Evolutionary conservation across 2,797 vertebrate species (phyloP).

Genomic region (Chrosomus eos): DNA sequence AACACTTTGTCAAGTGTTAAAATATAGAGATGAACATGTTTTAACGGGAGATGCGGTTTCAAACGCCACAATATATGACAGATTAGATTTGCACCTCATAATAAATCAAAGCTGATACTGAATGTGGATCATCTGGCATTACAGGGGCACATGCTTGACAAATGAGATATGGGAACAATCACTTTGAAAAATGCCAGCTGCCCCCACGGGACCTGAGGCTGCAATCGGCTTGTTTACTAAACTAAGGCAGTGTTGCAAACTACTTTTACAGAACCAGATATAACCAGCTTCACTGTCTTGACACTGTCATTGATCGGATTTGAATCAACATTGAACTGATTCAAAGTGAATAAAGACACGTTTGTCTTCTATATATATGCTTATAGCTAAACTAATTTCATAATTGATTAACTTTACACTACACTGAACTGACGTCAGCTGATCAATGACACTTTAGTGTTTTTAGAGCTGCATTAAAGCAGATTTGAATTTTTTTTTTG

Average conservation of each 20-base stretch:
- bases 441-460: background rate
- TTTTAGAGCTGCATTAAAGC: background rate
- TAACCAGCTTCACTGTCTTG: constrained; percentile 11
- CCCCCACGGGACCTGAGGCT: constrained; percentile 34
- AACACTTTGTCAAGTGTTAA: constrained; percentile 53
- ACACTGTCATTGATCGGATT: no score
- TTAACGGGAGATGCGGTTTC: constrained; percentile 31
- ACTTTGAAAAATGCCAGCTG: constrained; percentile 51
- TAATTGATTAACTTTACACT: background rate
- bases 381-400: background rate
- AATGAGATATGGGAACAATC: constrained; percentile 61
- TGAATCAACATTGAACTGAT: no score
- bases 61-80: constrained; percentile 40
- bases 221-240: constrained; percentile 19
- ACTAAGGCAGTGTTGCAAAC: constrained; percentile 28
- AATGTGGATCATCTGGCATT: constrained; percentile 60
- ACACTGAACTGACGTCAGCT: background rate
- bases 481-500: background rate
- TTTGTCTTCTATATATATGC: background rate
- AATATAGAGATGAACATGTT: constrained; percentile 46
- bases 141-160: constrained; percentile 57
- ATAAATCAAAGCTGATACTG: constrained; percentile 53
- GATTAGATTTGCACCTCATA: constrained; percentile 50
- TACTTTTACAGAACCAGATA: constrained; percentile 7
- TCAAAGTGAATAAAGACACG: background rate